Percentiles rank a stretch among this genome's conserved stretches.
These are phyloP conservation scores for Sinocyclocheilus grahami DNA, from an alignment of 2,113 vertebrate genomes.

Conservation along the genomic window DNA sequence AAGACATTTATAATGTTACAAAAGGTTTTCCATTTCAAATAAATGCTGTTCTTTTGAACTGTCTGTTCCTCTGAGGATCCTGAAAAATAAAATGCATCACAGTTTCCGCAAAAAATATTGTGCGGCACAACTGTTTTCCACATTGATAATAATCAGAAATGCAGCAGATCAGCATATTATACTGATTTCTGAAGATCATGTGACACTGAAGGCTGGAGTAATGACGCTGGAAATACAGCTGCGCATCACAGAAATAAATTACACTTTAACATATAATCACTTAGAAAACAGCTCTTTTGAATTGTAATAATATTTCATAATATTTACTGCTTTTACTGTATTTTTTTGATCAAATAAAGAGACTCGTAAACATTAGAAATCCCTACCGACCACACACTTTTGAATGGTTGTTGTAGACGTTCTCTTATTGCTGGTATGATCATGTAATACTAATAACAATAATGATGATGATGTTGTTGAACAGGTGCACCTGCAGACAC, in stretches of 20 bases:
- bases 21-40: too few relatives aligned
- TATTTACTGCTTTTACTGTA: neutral
- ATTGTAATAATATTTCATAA: neutral
- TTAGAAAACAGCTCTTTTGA: neutral
- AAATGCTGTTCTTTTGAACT: too few relatives aligned
- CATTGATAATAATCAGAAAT: neutral
- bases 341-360: neutral
- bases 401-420: too few relatives aligned
- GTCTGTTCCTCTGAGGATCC: too few relatives aligned
- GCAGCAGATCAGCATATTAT: neutral
- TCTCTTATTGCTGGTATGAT: neutral
- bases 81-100: too few relatives aligned
- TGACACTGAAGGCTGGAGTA: neutral
- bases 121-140: neutral
- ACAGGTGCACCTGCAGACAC: conserved; percentile 96
- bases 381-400: too few relatives aligned
- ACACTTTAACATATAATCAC: neutral
- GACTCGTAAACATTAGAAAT: too few relatives aligned
- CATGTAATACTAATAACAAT: neutral
- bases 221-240: neutral
- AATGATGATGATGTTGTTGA: neutral
- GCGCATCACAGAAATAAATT: neutral
- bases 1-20: too few relatives aligned
- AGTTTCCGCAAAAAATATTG: too few relatives aligned
- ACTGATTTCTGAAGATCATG: neutral